phyloP scores from a whole-genome alignment of 2,888 invertebrate genomes.

The Vanessa cardui region DNA sequence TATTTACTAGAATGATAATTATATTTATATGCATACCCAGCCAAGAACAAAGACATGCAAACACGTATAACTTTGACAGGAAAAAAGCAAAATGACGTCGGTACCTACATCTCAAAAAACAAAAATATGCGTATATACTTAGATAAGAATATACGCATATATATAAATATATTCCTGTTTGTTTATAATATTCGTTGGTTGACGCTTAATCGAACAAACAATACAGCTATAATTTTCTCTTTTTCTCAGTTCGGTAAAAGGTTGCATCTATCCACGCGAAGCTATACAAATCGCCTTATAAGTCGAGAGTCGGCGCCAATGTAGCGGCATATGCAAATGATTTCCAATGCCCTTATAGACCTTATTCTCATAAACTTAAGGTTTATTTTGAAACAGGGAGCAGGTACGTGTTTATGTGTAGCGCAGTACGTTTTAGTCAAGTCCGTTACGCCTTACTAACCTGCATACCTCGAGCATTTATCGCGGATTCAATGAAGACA shows the following conservation, averaged over 20 bases:
- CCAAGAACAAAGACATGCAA: too few relatives aligned
- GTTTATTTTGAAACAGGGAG: neutral
- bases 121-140: too few relatives aligned
- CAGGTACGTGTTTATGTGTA: constrained; percentile 1
- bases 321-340: constrained; percentile 24
- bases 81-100: too few relatives aligned
- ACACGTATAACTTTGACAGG: too few relatives aligned
- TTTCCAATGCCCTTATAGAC: neutral
- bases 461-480: constrained; percentile 29
- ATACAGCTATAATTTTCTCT: constrained; percentile 1
- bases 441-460: constrained; percentile 31
- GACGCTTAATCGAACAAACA: neutral
- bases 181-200: neutral
- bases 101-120: too few relatives aligned
- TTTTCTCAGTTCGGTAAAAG: neutral
- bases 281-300: constrained; percentile 21
- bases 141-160: too few relatives aligned
- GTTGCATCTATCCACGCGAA: neutral
- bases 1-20: neutral
- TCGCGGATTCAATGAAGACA: constrained; percentile 15
- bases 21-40: too few relatives aligned
- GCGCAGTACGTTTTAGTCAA: constrained; percentile 3
- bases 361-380: neutral
- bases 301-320: constrained; percentile 26
- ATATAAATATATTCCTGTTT: too few relatives aligned